Percentiles rank a stretch among this genome's conserved stretches.
Evolutionary conservation across 1,140 invertebrate genomes (phyloP).

Genomic region (Aphelinus atriplicis): DNA sequence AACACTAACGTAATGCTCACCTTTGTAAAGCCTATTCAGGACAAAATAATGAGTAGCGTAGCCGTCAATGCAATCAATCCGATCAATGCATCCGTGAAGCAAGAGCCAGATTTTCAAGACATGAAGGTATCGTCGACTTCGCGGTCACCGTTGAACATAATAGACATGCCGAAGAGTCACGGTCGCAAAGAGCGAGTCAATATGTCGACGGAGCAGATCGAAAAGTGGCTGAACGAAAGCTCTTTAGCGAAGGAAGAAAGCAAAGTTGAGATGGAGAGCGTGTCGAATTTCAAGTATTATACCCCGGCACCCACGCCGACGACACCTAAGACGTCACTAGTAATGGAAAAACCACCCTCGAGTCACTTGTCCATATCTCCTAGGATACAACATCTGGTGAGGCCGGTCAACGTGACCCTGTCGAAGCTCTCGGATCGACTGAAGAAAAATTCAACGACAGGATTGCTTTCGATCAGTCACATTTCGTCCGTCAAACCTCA

Average conservation of each 20-base stretch:
- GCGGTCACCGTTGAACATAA: slow-evolving; percentile 45
- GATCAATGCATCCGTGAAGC: slow-evolving; percentile 23
- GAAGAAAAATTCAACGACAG: slow-evolving; percentile 13
- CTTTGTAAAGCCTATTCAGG: slow-evolving; percentile 9
- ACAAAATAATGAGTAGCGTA: not conserved
- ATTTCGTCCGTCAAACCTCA: slow-evolving; percentile 13
- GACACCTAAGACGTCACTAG: not conserved
- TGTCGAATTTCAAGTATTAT: slow-evolving; percentile 55
- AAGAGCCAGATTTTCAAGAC: slow-evolving; percentile 31
- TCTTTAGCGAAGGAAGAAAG: slow-evolving; percentile 68
- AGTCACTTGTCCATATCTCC: slow-evolving; percentile 61
- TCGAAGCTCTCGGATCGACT: slow-evolving; percentile 59
- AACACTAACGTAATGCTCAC: not conserved
- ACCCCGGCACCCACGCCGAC: not conserved
- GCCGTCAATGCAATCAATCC: not conserved
- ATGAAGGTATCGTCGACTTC: slow-evolving; percentile 19
- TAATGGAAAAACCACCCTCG: slow-evolving; percentile 43
- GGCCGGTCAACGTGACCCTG: slow-evolving; percentile 63
- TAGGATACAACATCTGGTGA: slow-evolving; percentile 62
- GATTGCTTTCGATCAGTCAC: not conserved
- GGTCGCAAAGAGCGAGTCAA: slow-evolving; percentile 74
- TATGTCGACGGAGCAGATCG: slow-evolving; percentile 78
- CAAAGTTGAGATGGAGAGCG: slow-evolving; percentile 66
- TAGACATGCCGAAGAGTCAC: slow-evolving; percentile 54
- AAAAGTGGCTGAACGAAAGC: slow-evolving; percentile 77